Evolutionary conservation across 1,140 invertebrate species (phyloP).

Genomic region (Trissolcus basalis): DNA sequence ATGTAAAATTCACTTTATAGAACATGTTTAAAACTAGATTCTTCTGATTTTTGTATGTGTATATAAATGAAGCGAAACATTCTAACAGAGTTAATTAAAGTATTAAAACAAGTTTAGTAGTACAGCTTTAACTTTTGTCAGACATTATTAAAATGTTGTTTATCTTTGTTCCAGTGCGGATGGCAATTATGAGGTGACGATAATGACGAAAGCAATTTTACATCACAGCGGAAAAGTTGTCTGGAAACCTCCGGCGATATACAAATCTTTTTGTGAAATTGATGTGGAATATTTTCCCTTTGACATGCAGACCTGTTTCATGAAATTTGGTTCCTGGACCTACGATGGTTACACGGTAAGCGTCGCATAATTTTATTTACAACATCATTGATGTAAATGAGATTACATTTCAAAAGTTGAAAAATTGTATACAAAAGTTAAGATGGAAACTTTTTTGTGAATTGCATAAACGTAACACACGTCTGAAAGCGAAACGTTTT

Average conservation of each 20-base stretch:
- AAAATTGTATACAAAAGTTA: no score
- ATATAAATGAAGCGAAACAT: no score
- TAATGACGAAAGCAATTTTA: conserved; percentile 96
- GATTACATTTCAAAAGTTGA: no score
- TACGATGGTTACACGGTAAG: conserved; percentile 86
- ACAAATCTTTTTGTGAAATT: conserved; percentile 98
- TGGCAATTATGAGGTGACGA: conserved; percentile 98
- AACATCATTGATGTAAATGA: neutral
- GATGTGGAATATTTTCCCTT: conserved; percentile 98
- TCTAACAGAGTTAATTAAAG: no score
- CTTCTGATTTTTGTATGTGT: no score
- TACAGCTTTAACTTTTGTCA: neutral
- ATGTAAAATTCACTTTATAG: no score
- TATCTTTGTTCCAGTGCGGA: conserved; percentile 86
- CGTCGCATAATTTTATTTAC: neutral
- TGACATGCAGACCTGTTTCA: conserved; percentile 96
- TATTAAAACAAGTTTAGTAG: neutral
- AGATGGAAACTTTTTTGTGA: no score
- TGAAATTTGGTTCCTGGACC: conserved; percentile 98
- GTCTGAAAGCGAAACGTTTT: neutral
- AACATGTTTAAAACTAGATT: no score
- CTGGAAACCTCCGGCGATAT: conserved; percentile 98
- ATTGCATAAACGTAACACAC: no score
- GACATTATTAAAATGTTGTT: conserved; percentile 21
- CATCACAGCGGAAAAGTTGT: conserved; percentile 94